Conservation (phyloP, 2,888 invertebrate genomes). For the Malacosoma neustria region DNA sequence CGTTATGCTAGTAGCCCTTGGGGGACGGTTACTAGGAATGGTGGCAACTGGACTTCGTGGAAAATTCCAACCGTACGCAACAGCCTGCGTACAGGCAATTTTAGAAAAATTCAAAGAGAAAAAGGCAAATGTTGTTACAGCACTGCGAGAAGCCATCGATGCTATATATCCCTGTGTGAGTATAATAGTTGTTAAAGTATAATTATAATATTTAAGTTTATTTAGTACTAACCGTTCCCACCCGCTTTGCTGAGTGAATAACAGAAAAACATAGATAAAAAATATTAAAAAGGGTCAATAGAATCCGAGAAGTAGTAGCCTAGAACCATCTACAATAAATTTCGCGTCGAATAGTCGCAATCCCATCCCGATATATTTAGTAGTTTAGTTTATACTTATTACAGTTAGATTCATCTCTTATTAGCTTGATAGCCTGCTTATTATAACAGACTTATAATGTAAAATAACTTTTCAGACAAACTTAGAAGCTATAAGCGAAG, state of each 20-base stretch:
- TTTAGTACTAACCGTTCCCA: too few relatives aligned
- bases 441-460: neutral
- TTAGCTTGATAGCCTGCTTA: too few relatives aligned
- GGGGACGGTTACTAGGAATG: constrained; percentile 87
- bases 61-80: constrained; percentile 89
- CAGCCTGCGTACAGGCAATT: constrained; percentile 82
- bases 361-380: too few relatives aligned
- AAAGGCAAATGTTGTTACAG: constrained; percentile 90
- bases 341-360: too few relatives aligned
- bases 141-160: constrained; percentile 92
- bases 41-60: constrained; percentile 91
- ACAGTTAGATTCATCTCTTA: too few relatives aligned
- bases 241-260: too few relatives aligned
- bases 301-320: too few relatives aligned
- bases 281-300: too few relatives aligned
- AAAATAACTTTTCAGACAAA: constrained; percentile 75
- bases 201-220: constrained; percentile 86
- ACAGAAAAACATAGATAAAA: too few relatives aligned
- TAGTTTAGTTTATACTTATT: too few relatives aligned
- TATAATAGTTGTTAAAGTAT: constrained; percentile 75
- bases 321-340: too few relatives aligned
- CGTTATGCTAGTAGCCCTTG: constrained; percentile 91
- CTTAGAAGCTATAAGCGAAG: constrained; percentile 89
- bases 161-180: constrained; percentile 87
- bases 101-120: constrained; percentile 99